A percentile compares a stretch with the other conserved stretches of the same genome.
Evolutionary conservation across 37 sponge, comb jelly and placozoan genomes (phyloP).

Genomic region (Tethya wilhelma): DNA sequence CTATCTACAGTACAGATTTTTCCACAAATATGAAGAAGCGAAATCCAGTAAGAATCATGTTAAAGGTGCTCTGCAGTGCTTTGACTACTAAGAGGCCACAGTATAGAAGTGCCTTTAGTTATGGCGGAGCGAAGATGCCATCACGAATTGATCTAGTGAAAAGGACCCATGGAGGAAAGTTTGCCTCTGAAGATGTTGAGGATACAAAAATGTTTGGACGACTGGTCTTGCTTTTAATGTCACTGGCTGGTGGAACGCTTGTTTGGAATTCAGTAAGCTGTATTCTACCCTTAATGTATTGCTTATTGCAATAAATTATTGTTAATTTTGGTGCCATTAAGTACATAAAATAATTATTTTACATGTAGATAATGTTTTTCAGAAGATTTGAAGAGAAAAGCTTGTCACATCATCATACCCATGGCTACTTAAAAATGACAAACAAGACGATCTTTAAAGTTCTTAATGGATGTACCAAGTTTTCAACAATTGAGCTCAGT

Average conservation of each 20-base stretch:
- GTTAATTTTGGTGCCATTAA: no score
- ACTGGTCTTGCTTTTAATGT: constrained; percentile 1
- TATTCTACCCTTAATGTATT: no score
- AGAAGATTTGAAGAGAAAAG: no score
- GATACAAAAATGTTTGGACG: constrained; percentile 37
- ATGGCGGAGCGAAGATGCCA: neutral
- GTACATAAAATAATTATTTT: no score
- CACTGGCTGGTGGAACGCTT: neutral
- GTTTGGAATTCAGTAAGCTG: constrained; percentile 24
- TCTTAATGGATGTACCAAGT: neutral
- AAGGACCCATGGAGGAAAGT: constrained; percentile 33
- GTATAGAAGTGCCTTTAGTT: constrained; percentile 22
- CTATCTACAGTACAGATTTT: neutral
- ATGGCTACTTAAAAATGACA: no score
- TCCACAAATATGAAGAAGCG: neutral
- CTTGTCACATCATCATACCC: no score
- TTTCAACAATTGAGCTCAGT: neutral
- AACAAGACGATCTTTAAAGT: no score
- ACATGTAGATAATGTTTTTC: no score
- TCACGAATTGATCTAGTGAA: constrained; percentile 35
- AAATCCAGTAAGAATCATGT: constrained; percentile 47
- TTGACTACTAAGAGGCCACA: constrained; percentile 40
- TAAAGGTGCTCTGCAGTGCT: constrained; percentile 61
- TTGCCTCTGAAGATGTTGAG: constrained; percentile 26
- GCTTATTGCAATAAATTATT: no score